Evolutionary conservation across 1,140 invertebrate species (phyloP), one percentile per base, ranked within the genome.

Genomic region (Odontomachus brunneus): DNA sequence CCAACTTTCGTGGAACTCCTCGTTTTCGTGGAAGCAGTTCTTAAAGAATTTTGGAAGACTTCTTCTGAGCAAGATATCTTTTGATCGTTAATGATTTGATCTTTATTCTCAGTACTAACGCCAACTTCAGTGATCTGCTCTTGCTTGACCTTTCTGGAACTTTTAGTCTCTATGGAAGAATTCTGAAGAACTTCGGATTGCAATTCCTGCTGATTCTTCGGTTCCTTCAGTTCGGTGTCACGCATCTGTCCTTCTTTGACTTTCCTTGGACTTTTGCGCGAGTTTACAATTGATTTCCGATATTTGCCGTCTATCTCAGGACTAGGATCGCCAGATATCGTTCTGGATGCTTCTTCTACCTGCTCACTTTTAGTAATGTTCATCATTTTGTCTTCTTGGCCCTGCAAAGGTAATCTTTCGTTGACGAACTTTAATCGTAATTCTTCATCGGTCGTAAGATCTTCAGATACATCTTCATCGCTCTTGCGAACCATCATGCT

Each of bases 281-380:
- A 91, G 71, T 92, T 93, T 9, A 93, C 92, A 14, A 93, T 55
- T 1, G 93, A 93, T 66, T 93, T 93, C 11, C 92, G 15, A 51
- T 93, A 94, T 75, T 93, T 94, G 29, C 93, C 93, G 17, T 94
- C 93, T 55, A 94, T 93, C 33, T 93, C 93, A 0, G 89, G 55
- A 59, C 53, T 88, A 2, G 73, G 22, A 29, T 92, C 92, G 33
- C 57, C 44, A 80, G 75, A 29, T 48, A 48, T 22, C 3, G n/a
- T 57, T 17, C 0, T 51, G 4, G 14, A 55, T 19, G 24, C 12
- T 69, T 67, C 38, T 44, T 44, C 12, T 4, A 38, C 29, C 11
- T 2, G 74, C 26, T 57, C 24, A 19, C 1, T 12, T 2, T 4
- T 26, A 38, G 24, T 29, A 19, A 57, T 2, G 4, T 44, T 11